These are phyloP conservation scores for Azorinus chamasolen DNA, from an alignment of 2,888 invertebrate genomes.

Conservation along the genomic window DNA sequence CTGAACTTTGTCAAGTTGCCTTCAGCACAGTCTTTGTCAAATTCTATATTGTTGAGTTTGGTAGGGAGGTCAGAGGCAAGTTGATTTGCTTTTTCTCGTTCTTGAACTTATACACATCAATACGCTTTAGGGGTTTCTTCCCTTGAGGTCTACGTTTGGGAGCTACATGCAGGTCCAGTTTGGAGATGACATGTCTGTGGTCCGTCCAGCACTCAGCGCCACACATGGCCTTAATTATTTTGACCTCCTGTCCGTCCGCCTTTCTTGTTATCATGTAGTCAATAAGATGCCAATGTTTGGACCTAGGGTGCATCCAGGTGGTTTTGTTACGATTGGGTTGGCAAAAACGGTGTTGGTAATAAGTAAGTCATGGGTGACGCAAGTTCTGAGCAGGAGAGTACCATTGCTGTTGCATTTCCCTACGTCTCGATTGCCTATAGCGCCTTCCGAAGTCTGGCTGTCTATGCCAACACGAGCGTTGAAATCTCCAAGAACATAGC, in stretches of 20 bases:
- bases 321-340: background rate
- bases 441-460: slow-evolving; percentile 17
- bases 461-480: slow-evolving; percentile 31
- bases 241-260: background rate
- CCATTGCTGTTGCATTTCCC: slow-evolving; percentile 2
- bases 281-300: too few species aligned
- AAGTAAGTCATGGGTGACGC: background rate
- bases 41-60: too few species aligned
- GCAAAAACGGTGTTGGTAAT: background rate
- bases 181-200: slow-evolving; percentile 32
- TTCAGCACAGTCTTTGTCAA: background rate
- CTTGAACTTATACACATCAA: slow-evolving; percentile 6
- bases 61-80: too few species aligned
- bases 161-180: slow-evolving; percentile 6
- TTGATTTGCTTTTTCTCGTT: background rate
- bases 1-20: background rate
- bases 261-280: slow-evolving; percentile 5
- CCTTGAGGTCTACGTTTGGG: slow-evolving; percentile 14
- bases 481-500: slow-evolving; percentile 25
- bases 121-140: slow-evolving; percentile 5
- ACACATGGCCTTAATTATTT: too few species aligned
- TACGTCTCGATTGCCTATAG: slow-evolving; percentile 2
- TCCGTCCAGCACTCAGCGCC: too few species aligned
- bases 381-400: background rate
- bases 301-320: slow-evolving; percentile 1